A percentile compares a stretch with the other conserved stretches of the same genome.
These are phyloP conservation scores for Hypsopygia costalis DNA, from an alignment of 2,888 invertebrate species.

Conservation along the genomic window DNA sequence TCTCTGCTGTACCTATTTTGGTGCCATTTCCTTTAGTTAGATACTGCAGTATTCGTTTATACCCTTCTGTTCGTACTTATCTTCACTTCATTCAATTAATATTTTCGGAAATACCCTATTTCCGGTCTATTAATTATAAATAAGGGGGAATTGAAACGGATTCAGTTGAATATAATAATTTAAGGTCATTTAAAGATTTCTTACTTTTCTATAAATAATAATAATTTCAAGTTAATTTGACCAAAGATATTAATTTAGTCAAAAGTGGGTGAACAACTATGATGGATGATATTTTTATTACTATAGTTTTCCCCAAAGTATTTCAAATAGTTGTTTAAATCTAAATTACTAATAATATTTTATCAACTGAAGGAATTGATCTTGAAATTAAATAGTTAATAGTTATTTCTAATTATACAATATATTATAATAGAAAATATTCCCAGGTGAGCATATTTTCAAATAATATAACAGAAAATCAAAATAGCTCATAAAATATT, in stretches of 20 bases:
- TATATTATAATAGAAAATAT: neutral
- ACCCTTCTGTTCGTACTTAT: too few species aligned
- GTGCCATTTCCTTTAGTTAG: slow-evolving; percentile 18
- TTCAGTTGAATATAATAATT: too few species aligned
- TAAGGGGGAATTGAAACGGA: too few species aligned
- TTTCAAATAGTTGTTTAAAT: slow-evolving; percentile 8
- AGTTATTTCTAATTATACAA: slow-evolving; percentile 7
- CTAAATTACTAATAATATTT: slow-evolving; percentile 24
- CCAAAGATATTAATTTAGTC: slow-evolving; percentile 14
- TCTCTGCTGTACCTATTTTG: slow-evolving; percentile 2
- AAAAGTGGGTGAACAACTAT: neutral
- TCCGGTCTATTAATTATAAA: too few species aligned
- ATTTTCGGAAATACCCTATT: too few species aligned
- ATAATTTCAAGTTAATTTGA: slow-evolving; percentile 4
- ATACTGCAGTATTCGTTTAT: too few species aligned
- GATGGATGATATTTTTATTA: neutral
- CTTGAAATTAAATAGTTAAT: slow-evolving; percentile 28
- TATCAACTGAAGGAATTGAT: slow-evolving; percentile 62
- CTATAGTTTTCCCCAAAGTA: neutral
- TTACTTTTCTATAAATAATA: too few species aligned
- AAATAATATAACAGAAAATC: neutral
- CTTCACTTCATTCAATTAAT: too few species aligned
- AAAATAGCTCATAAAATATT: slow-evolving; percentile 3
- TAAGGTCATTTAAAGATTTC: too few species aligned
- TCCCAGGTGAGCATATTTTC: neutral